These are phyloP conservation scores for Neopelma chrysocephalum DNA, from an alignment of 2,797 vertebrate species.

Conservation along the genomic window DNA sequence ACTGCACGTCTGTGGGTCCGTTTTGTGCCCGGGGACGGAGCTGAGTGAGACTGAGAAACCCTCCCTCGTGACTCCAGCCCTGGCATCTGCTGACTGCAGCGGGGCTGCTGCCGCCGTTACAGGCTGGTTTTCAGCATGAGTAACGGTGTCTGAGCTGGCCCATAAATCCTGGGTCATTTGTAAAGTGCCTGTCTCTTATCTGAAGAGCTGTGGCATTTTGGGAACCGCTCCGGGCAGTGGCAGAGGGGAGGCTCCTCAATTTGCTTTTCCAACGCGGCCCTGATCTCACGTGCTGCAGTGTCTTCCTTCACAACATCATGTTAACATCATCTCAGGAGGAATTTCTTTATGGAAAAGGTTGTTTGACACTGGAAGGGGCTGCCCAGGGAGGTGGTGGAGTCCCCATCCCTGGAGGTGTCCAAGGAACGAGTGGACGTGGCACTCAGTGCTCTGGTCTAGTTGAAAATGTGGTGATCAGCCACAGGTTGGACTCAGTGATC, in stretches of 20 bases:
- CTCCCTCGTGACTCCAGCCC: background rate
- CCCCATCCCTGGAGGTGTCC: background rate
- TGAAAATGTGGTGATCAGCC: background rate
- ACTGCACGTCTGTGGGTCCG: background rate
- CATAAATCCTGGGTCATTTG: constrained; percentile 8
- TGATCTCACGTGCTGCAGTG: background rate
- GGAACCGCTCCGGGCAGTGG: background rate
- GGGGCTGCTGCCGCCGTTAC: background rate
- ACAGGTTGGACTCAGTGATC: accelerated
- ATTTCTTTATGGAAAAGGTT: background rate
- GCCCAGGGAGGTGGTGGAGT: background rate
- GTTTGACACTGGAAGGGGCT: accelerated
- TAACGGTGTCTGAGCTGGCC: background rate
- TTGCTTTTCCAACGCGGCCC: background rate
- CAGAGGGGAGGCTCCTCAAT: background rate
- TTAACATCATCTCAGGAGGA: background rate
- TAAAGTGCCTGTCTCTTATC: constrained; percentile 38
- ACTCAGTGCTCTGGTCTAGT: background rate
- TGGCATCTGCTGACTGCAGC: background rate
- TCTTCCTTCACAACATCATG: background rate
- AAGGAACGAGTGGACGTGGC: background rate
- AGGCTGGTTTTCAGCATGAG: background rate
- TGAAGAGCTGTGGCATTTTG: background rate
- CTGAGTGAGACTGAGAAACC: background rate
- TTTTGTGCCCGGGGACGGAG: background rate